Conservation (phyloP, 2,888 invertebrate species). For the Erebia ligea region DNA sequence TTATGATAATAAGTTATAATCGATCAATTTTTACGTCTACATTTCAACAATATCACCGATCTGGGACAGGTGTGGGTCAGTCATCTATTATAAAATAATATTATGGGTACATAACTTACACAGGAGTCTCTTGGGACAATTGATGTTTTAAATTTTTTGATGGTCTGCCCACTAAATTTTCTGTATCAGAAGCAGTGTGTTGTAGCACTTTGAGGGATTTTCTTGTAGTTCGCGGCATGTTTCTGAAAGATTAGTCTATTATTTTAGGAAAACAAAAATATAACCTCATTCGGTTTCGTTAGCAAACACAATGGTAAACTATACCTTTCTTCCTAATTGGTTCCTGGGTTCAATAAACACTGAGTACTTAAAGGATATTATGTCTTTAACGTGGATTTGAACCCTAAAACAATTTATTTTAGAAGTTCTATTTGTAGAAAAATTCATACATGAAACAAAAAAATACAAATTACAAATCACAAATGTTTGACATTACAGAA, state of each 20-base stretch:
- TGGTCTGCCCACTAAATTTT: constrained; percentile 89
- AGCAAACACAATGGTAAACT: too few relatives aligned
- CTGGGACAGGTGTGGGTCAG: too few relatives aligned
- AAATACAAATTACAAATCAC: too few relatives aligned
- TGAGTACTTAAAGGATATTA: too few relatives aligned
- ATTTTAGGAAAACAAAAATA: neutral
- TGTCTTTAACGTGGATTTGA: too few relatives aligned
- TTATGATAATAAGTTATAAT: too few relatives aligned
- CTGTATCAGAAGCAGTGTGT: constrained; percentile 87
- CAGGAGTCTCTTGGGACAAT: constrained; percentile 75
- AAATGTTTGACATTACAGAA: neutral
- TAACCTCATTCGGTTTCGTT: neutral
- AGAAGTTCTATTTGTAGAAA: too few relatives aligned
- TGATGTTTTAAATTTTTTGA: constrained; percentile 77
- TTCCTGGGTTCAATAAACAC: too few relatives aligned
- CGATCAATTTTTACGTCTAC: too few relatives aligned
- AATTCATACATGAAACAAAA: neutral
- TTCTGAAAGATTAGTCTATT: constrained; percentile 19
- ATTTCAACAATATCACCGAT: too few relatives aligned
- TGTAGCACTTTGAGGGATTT: constrained; percentile 90
- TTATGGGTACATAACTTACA: constrained; percentile 58
- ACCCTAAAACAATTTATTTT: too few relatives aligned
- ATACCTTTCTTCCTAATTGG: too few relatives aligned
- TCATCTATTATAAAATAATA: neutral
- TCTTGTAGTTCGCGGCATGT: constrained; percentile 82